A percentile compares a stretch with the other conserved stretches of the same genome.
Evolutionary conservation across 2,888 invertebrate genomes (phyloP).

Genomic region (Andrena bicolor): DNA sequence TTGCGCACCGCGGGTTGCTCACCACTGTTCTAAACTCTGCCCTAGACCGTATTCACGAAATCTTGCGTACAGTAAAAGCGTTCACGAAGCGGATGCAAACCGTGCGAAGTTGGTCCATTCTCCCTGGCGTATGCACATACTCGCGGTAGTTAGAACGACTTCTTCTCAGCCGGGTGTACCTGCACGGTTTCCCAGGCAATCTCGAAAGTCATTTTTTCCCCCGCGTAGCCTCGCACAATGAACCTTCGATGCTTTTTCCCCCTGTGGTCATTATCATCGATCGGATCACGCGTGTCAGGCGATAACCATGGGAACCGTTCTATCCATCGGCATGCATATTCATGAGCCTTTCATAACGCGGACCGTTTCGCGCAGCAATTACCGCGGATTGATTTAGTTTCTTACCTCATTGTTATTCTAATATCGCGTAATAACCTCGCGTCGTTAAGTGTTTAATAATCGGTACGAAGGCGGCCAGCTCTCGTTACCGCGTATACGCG

Average conservation of each 20-base stretch:
- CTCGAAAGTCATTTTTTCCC: slow-evolving; percentile 16
- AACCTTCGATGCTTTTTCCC: slow-evolving; percentile 25
- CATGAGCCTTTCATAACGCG: slow-evolving; percentile 25
- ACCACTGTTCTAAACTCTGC: too few species aligned
- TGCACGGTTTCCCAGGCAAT: slow-evolving; percentile 9
- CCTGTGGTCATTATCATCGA: slow-evolving; percentile 41
- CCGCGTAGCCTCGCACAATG: not conserved
- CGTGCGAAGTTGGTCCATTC: too few species aligned
- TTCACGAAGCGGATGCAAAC: too few species aligned
- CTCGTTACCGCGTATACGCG: slow-evolving; percentile 16
- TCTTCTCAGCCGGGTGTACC: not conserved
- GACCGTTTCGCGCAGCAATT: slow-evolving; percentile 35
- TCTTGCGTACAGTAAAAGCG: too few species aligned
- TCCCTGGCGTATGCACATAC: too few species aligned
- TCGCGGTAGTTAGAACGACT: not conserved
- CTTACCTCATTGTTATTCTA: slow-evolving; percentile 36
- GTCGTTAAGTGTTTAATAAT: slow-evolving; percentile 39
- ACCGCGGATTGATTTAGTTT: slow-evolving; percentile 40
- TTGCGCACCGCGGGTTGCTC: too few species aligned
- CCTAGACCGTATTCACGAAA: too few species aligned
- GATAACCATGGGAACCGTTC: slow-evolving; percentile 39
- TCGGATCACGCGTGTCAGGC: slow-evolving; percentile 24
- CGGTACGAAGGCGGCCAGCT: slow-evolving; percentile 11
- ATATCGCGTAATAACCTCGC: slow-evolving; percentile 35
- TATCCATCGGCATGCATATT: slow-evolving; percentile 19